Percentiles rank a stretch among this genome's conserved stretches.
Evolutionary conservation across 2,113 vertebrate genomes (phyloP).

Genomic region (Corvus moneduloides): DNA sequence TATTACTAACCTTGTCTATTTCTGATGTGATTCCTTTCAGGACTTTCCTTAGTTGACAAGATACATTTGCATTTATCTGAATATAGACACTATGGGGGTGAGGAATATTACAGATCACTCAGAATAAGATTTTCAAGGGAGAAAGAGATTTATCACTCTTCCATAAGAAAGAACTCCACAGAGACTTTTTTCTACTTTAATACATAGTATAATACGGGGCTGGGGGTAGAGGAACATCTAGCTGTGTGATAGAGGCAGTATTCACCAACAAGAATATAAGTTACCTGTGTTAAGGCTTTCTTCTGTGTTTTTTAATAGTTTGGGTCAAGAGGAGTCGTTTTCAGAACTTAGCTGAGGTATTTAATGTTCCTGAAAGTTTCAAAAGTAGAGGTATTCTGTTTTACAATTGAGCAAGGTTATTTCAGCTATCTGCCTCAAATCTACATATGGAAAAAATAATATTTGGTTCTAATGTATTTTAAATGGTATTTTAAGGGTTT

Average conservation of each 20-base stretch:
- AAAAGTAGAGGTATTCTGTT: not conserved
- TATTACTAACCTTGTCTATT: not conserved
- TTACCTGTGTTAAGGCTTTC: not conserved
- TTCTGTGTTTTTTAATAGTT: not conserved
- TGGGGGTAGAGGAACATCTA: not conserved
- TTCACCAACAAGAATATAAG: not conserved
- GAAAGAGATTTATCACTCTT: not conserved
- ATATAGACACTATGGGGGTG: not conserved
- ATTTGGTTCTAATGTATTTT: not conserved
- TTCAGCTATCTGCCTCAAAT: not conserved
- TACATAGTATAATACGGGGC: not conserved
- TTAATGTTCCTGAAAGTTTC: not conserved
- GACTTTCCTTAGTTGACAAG: not conserved
- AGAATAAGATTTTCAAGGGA: not conserved
- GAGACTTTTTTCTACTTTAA: not conserved
- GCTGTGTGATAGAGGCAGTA: not conserved
- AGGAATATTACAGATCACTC: not conserved
- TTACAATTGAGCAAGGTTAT: not conserved
- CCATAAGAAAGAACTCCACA: not conserved
- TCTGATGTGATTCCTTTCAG: not conserved
- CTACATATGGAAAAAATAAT: not conserved
- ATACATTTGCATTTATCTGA: not conserved
- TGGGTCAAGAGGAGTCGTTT: not conserved
- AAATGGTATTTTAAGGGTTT: not conserved
- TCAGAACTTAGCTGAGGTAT: not conserved